Evolutionary conservation across 2,888 invertebrate species (phyloP), one percentile per base, ranked within the genome.

Genomic region (Lomographa bimaculata): DNA sequence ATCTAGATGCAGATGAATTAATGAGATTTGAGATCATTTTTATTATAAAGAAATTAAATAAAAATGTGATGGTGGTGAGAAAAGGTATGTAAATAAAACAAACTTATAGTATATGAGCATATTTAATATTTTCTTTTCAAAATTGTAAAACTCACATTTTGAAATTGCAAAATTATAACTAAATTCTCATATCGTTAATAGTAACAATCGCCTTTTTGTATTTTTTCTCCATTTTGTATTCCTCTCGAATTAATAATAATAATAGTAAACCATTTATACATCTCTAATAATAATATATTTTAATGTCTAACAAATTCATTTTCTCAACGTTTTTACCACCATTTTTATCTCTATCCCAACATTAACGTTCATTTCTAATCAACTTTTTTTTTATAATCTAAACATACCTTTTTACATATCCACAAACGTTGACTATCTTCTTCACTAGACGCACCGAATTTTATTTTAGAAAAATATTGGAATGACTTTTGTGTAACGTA

Each of bases 71-170:
- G n/a, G n/a, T n/a, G n/a, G n/a, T n/a, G n/a, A n/a, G n/a, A n/a
- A n/a, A n/a, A n/a, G n/a, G n/a, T n/a, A n/a, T n/a, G n/a, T n/a
- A 67, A 81, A 74, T 76, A 69, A 80, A 77, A 79, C 69, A 60
- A 62, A 43, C 19, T 14, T 57, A 68, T 60, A 75, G 74, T 84
- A 84, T 85, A 89, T 87, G 89, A 89, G 89, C 87, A 87, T 89
- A 89, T 89, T 89, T 87, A 87, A 85, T 89, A 86, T 86, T 85
- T 85, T 86, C 85, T 81, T 82, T 85, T 89, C 86, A 89, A 89
- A 89, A 89, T 89, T 89, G 89, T 87, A 87, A 89, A 87, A 89
- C 86, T 86, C 87, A 89, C 89, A 89, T 87, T 87, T 87, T 87
- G 87, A 87, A 89, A 84, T 86, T 87, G 86, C 87, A 87, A 89